A percentile compares a stretch with the other conserved stretches of the same genome.
phyloP scores from a whole-genome alignment of 2,797 vertebrate species.

The Morus bassanus region DNA sequence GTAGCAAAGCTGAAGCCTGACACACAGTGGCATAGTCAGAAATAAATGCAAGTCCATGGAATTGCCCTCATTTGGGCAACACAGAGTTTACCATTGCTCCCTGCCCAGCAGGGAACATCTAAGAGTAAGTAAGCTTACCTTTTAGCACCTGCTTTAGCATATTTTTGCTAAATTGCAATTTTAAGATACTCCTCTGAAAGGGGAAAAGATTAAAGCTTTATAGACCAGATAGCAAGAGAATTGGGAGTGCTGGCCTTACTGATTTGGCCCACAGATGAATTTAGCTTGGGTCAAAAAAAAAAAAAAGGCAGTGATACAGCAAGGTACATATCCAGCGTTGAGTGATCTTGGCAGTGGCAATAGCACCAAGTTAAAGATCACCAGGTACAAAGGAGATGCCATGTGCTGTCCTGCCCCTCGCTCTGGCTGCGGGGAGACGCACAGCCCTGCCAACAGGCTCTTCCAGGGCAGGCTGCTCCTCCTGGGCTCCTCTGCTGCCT shows the following conservation, averaged over 20 bases:
- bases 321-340: fast-evolving
- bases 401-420: background rate
- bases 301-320: background rate
- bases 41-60: background rate
- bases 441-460: background rate
- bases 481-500: fast-evolving
- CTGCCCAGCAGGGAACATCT: background rate
- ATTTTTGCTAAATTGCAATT: background rate
- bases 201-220: background rate
- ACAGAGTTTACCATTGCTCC: background rate
- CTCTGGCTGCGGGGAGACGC: background rate
- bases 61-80: background rate
- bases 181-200: background rate
- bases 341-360: background rate
- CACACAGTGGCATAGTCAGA: constrained; percentile 30
- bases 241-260: background rate
- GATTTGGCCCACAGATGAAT: background rate
- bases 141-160: background rate
- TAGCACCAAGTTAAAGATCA: background rate
- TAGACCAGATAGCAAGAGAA: fast-evolving
- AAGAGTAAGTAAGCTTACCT: background rate
- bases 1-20: constrained; percentile 40
- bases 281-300: background rate
- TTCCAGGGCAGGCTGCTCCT: background rate
- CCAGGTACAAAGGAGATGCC: background rate